Evolutionary conservation across 2,888 invertebrate species (phyloP), one percentile per base, ranked within the genome.

Genomic region (Piscicola geometra): DNA sequence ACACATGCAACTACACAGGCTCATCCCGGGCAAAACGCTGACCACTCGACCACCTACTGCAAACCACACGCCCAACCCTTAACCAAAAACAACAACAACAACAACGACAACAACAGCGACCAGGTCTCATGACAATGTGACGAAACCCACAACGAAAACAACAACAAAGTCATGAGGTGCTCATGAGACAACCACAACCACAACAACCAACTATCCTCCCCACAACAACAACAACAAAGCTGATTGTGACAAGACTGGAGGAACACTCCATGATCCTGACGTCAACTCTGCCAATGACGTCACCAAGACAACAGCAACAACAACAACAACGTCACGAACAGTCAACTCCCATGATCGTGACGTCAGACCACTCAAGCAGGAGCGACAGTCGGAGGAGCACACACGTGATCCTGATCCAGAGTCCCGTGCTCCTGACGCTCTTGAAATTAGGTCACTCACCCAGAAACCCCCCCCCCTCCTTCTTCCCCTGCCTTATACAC

Each of bases 41-140:
- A 18, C n/a, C n/a, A 18, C 3, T 56, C 25, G 60, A 25, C 3
- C 60, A 18, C n/a, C 21, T 56, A 56, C 60, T 56, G 60, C 60
- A 56, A 56, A 21, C 60, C 60, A 5, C 60, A 56, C 60, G 60
- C n/a, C n/a, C 60, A 56, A 25, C 60, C 60, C 60, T 21, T 56
- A 5, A 56, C n/a, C 25, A 9, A 56, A 9, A 18, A 25, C 5
- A 56, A 9, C 3, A n/a, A 56, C 21, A 56, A 21, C 60, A 25
- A n/a, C n/a, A n/a, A n/a, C n/a, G n/a, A n/a, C n/a, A n/a, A n/a
- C n/a, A n/a, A n/a, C 50, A 25, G n/a, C 25, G n/a, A 56, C 60
- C 50, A 18, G 15, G n/a, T 56, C n/a, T 56, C n/a, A 25, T 56
- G 60, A 56, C 60, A 56, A 5, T 56, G 60, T 25, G 9, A 9